Percentiles rank a stretch among this genome's conserved stretches.
Evolutionary conservation across 2,888 invertebrate genomes (phyloP).

Genomic region (Dendrolimus pini): DNA sequence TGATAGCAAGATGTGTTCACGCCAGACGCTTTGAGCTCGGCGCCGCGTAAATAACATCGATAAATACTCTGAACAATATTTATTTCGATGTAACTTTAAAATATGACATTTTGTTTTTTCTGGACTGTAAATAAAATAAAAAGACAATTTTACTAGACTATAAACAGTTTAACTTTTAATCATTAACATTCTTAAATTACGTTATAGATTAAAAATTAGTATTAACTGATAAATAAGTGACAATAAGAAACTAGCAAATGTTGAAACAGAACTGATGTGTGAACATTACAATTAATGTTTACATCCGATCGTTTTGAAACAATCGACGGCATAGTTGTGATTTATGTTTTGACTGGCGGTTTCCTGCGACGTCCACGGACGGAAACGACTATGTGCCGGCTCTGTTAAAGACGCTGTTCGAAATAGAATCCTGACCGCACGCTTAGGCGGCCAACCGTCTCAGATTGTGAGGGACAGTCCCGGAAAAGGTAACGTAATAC

Average conservation of each 20-base stretch:
- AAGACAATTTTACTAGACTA: neutral
- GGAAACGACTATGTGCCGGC: constrained; percentile 37
- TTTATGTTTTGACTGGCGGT: constrained; percentile 48
- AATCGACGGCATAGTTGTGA: constrained; percentile 31
- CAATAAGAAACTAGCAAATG: neutral
- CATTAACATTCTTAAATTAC: neutral
- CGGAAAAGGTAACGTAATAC: constrained; percentile 8
- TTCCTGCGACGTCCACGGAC: constrained; percentile 45
- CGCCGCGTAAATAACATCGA: constrained; percentile 66
- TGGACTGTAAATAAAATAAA: neutral
- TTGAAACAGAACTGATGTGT: constrained; percentile 11
- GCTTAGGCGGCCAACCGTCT: constrained; percentile 47
- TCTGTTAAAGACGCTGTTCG: constrained; percentile 35
- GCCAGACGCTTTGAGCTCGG: constrained; percentile 16
- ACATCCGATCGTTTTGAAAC: constrained; percentile 34
- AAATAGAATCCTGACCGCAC: constrained; percentile 46
- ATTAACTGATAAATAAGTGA: neutral
- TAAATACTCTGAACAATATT: neutral
- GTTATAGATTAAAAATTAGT: no score
- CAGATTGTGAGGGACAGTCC: constrained; percentile 4
- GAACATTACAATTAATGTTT: constrained; percentile 27
- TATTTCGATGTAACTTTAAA: neutral
- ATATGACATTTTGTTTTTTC: neutral
- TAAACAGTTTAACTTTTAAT: neutral
- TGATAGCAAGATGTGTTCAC: constrained; percentile 24